A percentile compares a stretch with the other conserved stretches of the same genome.
Conservation (phyloP, 2,797 vertebrate genomes). For the Cottoperca gobio region DNA sequence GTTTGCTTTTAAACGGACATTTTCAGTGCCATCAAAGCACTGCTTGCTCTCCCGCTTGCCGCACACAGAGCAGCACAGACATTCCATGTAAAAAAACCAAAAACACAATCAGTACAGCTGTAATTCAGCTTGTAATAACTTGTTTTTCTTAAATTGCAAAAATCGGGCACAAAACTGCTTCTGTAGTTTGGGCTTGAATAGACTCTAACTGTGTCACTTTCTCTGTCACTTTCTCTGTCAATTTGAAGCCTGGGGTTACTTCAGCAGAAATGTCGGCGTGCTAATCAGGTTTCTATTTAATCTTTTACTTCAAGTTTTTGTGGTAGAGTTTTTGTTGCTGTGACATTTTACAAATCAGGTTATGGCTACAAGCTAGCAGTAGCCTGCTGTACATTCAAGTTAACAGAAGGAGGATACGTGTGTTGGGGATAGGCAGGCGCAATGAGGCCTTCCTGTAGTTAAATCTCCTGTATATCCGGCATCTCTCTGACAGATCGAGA, state of each 20-base stretch:
- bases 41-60: too few relatives aligned
- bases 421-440: background rate
- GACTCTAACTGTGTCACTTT: too few relatives aligned
- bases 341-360: constrained; percentile 7
- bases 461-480: constrained; percentile 33
- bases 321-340: background rate
- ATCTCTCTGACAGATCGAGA: constrained; percentile 7
- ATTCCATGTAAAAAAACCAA: too few relatives aligned
- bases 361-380: background rate
- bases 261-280: background rate
- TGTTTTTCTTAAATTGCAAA: too few relatives aligned
- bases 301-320: background rate
- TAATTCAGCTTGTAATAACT: too few relatives aligned
- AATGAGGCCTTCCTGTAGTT: constrained; percentile 3
- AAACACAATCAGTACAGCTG: too few relatives aligned
- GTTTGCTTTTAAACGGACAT: too few relatives aligned
- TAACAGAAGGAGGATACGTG: background rate
- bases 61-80: too few relatives aligned
- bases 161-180: too few relatives aligned
- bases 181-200: too few relatives aligned
- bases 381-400: background rate
- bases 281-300: constrained; percentile 1
- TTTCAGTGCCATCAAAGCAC: too few relatives aligned
- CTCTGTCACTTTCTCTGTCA: too few relatives aligned
- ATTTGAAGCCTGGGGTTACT: background rate